Conservation (phyloP, 2,888 invertebrate species). For the Lissocephala sabroskyi region DNA sequence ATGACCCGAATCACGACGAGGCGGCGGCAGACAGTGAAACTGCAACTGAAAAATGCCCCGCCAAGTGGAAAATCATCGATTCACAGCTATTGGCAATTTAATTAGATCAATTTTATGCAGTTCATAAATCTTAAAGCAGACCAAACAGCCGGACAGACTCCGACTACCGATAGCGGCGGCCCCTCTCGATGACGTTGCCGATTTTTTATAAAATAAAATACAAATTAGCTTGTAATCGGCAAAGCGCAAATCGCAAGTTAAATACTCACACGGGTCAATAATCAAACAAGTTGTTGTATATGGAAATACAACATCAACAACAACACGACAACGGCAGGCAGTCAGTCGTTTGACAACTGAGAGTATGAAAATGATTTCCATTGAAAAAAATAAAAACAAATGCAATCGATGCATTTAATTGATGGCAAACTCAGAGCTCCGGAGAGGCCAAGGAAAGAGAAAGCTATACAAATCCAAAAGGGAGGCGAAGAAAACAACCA, state of each 20-base stretch:
- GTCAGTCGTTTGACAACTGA: too few relatives aligned
- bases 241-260: conserved; percentile 30
- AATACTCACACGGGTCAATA: conserved; percentile 52
- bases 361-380: too few relatives aligned
- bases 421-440: too few relatives aligned
- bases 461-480: too few relatives aligned
- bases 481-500: neutral
- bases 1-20: too few relatives aligned
- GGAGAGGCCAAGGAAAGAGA: too few relatives aligned
- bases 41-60: conserved; percentile 8
- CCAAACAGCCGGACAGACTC: conserved; percentile 18
- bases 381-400: too few relatives aligned
- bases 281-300: conserved; percentile 61
- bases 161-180: too few relatives aligned
- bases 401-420: neutral
- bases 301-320: conserved; percentile 11
- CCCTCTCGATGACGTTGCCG: conserved; percentile 1
- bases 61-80: conserved; percentile 35
- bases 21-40: too few relatives aligned
- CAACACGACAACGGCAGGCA: conserved; percentile 24
- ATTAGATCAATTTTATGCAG: conserved; percentile 66
- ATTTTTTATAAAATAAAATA: conserved; percentile 61
- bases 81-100: conserved; percentile 65
- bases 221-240: conserved; percentile 52
- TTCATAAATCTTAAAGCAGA: conserved; percentile 60